A percentile compares a stretch with the other conserved stretches of the same genome.
phyloP scores from a whole-genome alignment of 2,888 invertebrate genomes.

The Eumerus sabulonum region DNA sequence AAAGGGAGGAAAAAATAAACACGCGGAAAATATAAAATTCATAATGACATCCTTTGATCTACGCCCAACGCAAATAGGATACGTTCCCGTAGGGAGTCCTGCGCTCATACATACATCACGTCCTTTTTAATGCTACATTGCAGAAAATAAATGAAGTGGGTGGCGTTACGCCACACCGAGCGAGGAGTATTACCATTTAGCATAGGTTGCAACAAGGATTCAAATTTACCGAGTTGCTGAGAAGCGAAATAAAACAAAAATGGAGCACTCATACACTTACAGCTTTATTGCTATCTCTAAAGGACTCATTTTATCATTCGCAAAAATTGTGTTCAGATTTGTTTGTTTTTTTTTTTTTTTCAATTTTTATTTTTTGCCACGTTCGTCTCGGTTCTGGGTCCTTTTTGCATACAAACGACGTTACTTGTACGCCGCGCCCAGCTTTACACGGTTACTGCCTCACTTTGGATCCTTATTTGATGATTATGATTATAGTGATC shows the following conservation, averaged over 20 bases:
- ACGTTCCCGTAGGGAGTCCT: conserved; percentile 62
- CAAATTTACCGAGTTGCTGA: conserved; percentile 11
- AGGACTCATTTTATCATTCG: conserved; percentile 60
- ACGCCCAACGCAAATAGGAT: conserved; percentile 55
- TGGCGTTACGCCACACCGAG: conserved; percentile 12
- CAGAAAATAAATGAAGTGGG: conserved; percentile 36
- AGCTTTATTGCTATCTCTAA: conserved; percentile 38
- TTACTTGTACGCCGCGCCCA: conserved; percentile 35
- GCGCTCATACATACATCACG: conserved; percentile 35
- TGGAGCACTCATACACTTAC: conserved; percentile 7
- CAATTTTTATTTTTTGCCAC: conserved; percentile 23
- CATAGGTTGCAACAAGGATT: conserved; percentile 31
- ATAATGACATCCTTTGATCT: conserved; percentile 69
- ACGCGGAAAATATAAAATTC: conserved; percentile 32
- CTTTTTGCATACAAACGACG: conserved; percentile 31
- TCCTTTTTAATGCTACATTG: conserved; percentile 36
- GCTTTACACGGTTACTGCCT: conserved; percentile 57
- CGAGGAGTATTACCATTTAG: conserved; percentile 54
- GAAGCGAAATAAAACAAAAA: no score
- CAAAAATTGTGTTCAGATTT: conserved; percentile 35
- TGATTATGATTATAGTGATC: conserved; percentile 63
- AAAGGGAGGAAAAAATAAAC: no score
- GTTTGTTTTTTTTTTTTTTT: no score
- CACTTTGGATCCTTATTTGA: conserved; percentile 56
- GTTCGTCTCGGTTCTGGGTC: no score